Evolutionary conservation across 2,797 vertebrate species (phyloP), one percentile per base, ranked within the genome.

Genomic region (Lemur catta): DNA sequence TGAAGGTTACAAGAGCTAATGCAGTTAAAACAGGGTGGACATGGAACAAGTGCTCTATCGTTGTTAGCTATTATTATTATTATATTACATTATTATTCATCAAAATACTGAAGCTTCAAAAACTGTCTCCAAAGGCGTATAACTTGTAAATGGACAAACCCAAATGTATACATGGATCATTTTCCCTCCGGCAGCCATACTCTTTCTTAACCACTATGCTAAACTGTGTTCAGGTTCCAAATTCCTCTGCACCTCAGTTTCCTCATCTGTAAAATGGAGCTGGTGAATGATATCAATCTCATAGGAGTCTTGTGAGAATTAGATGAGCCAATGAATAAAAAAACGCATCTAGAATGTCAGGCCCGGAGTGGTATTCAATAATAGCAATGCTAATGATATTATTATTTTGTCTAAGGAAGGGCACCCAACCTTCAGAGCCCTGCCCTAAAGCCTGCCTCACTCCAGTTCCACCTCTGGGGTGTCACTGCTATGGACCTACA

Each of bases 171-270:
- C 50, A 71, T 30, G 57, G 30, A 67, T 91, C 57, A 82, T 82
- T 93, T 90, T 55, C 26, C 9, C 52, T 84, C 74, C 35, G 41
- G 13, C 35, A 78, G 72, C 65, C 41, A 65, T 41, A 71, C 41
- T 43, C 43, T 96, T 76, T 43, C 43, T 96, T 76, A 88, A 84
- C 24, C 59, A 71, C 46, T 15, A 26, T 59, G 80, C 38, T 80
- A 61, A 93, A 80, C 20, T 35, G 43, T 59, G 15, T 41, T 63
- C 26, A 52, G 72, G 63, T 80, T 74, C 80, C 57, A 76, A 46
- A 76, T 91, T 74, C 86, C 81, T 95, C 74, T 59, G 35, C 28
- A 61, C n/a, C n/a, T 91, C 38, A 38, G 57, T 93, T 84, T 84
- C 52, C 82, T 94, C 75, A 35, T 82, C 41, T 86, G 28, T 67